phyloP scores from a whole-genome alignment of 2,113 vertebrate genomes.

The Dasyornis broadbenti region DNA sequence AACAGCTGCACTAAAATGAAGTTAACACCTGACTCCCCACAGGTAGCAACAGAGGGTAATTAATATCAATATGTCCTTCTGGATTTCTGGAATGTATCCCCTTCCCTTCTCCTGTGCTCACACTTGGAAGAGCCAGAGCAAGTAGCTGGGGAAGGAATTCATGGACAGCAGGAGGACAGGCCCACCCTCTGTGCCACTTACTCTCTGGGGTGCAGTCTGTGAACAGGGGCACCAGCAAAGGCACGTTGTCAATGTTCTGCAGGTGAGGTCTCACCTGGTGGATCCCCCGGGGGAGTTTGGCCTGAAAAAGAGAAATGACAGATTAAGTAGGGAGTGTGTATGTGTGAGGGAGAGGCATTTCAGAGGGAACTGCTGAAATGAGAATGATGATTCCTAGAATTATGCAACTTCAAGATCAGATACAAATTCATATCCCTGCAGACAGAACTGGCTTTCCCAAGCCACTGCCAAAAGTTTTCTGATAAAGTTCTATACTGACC shows the following conservation, averaged over 20 bases:
- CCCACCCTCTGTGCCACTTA: constrained; percentile 63
- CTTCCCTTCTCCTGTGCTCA: not conserved
- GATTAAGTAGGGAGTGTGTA: not conserved
- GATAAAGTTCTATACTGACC: not conserved
- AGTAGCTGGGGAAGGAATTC: not conserved
- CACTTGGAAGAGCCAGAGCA: not conserved
- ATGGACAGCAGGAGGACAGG: not conserved
- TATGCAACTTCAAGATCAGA: not conserved
- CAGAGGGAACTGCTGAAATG: not conserved
- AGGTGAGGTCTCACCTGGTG: constrained; percentile 97
- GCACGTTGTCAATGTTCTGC: constrained; percentile 98
- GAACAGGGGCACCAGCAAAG: constrained; percentile 95
- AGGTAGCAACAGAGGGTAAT: not conserved
- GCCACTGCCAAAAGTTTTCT: not conserved
- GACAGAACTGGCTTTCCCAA: not conserved
- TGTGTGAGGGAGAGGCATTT: not conserved
- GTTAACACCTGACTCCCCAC: not conserved
- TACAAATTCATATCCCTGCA: not conserved
- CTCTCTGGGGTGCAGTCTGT: constrained; percentile 98
- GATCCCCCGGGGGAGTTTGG: constrained; percentile 96
- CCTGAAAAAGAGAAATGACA: constrained; percentile 70
- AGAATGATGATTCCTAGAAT: not conserved
- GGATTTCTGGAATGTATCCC: not conserved
- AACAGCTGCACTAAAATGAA: not conserved
- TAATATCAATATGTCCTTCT: not conserved